phyloP scores from a whole-genome alignment of 2,113 vertebrate genomes.

The Eptesicus fuscus region DNA sequence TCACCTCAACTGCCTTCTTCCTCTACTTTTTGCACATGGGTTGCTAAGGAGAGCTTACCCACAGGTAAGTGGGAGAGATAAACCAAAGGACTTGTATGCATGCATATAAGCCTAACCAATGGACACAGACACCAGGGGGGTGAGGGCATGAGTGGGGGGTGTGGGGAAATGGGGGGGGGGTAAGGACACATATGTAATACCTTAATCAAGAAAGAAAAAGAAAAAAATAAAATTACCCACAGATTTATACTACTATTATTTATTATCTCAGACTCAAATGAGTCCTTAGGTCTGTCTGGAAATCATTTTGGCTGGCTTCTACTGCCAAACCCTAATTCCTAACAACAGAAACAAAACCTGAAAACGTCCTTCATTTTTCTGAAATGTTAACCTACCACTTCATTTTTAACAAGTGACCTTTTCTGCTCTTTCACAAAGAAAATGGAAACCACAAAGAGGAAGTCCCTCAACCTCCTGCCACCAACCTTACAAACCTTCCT shows the following conservation, averaged over 20 bases:
- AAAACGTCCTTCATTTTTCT: constrained; percentile 22
- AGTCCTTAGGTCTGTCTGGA: background rate
- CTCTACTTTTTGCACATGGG: background rate
- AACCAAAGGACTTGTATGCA: too few species aligned
- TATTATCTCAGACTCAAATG: background rate
- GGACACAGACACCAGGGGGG: too few species aligned
- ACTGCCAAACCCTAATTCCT: background rate
- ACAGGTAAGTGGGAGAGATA: background rate
- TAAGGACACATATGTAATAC: too few species aligned
- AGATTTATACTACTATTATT: background rate
- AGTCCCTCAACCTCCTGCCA: constrained; percentile 22
- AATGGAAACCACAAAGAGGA: constrained; percentile 64
- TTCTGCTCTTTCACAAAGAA: constrained; percentile 59
- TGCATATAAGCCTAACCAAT: too few species aligned
- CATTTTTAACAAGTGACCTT: constrained; percentile 51
- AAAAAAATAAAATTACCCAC: background rate
- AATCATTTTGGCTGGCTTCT: constrained; percentile 39
- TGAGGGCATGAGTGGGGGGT: too few species aligned
- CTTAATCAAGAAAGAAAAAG: too few species aligned
- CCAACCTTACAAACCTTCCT: background rate
- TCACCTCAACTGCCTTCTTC: background rate
- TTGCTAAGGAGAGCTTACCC: background rate
- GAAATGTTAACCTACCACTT: constrained; percentile 33
- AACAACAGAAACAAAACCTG: background rate
- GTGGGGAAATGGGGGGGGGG: too few species aligned